Percentiles rank a stretch among this genome's conserved stretches.
Evolutionary conservation across 2,797 vertebrate species (phyloP).

Genomic region (Trachurus trachurus): DNA sequence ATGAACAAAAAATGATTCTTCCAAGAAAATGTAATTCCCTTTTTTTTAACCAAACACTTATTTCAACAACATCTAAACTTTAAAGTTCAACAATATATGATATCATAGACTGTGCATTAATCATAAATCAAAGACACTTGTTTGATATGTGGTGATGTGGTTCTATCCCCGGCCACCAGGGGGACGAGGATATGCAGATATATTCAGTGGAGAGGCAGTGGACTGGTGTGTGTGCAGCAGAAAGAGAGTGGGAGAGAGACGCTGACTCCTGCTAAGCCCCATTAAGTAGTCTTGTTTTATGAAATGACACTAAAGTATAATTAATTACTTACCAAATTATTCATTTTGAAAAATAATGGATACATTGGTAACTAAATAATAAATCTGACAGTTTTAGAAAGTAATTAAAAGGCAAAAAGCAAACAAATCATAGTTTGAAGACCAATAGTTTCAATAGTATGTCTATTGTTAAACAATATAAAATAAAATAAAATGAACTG

Average conservation of each 20-base stretch:
- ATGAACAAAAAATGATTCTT: background rate
- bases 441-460: background rate
- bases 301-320: background rate
- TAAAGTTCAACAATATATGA: too few relatives aligned
- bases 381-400: too few relatives aligned
- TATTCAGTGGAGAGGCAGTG: conserved; percentile 16
- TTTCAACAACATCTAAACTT: background rate
- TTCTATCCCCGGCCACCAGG: conserved; percentile 73
- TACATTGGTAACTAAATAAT: background rate
- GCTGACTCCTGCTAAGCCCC: background rate
- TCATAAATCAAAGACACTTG: background rate
- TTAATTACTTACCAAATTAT: background rate
- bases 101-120: background rate
- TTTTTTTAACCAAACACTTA: background rate
- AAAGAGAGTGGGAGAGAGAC: background rate
- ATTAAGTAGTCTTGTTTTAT: background rate
- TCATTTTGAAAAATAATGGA: background rate
- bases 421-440: background rate
- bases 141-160: background rate
- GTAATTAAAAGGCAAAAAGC: background rate
- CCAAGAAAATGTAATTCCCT: background rate
- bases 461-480: background rate
- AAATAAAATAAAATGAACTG: background rate
- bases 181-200: conserved; percentile 59
- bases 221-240: background rate